These are phyloP conservation scores for Ophonus ardosiacus DNA, from an alignment of 2,888 invertebrate species.

Conservation along the genomic window DNA sequence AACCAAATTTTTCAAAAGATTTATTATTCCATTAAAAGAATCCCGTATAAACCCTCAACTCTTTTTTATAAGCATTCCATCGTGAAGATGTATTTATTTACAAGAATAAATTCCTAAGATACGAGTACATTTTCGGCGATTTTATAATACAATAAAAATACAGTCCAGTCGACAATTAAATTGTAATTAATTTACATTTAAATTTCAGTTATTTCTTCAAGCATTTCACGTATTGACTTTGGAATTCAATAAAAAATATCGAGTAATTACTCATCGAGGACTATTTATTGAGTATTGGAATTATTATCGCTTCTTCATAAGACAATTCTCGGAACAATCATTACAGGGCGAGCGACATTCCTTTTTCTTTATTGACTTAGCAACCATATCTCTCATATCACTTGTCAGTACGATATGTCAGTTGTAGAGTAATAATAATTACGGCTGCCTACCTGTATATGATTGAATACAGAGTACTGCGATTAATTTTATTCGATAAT, in stretches of 20 bases:
- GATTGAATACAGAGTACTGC: slow-evolving; percentile 8
- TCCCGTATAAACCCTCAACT: not conserved
- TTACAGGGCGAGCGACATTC: slow-evolving; percentile 11
- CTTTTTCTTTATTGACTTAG: slow-evolving; percentile 37
- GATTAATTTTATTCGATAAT: slow-evolving; percentile 36
- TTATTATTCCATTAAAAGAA: slow-evolving; percentile 41
- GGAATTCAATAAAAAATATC: slow-evolving; percentile 15
- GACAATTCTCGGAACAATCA: not conserved
- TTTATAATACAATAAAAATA: slow-evolving; percentile 13
- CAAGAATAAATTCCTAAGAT: slow-evolving; percentile 17
- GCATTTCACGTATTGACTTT: slow-evolving; percentile 43
- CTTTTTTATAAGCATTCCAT: slow-evolving; percentile 35
- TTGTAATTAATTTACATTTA: slow-evolving; percentile 60
- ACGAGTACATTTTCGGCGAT: slow-evolving; percentile 34
- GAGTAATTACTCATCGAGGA: slow-evolving; percentile 9
- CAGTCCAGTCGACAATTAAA: slow-evolving; percentile 39
- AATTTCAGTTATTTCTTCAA: slow-evolving; percentile 28
- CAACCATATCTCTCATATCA: slow-evolving; percentile 34
- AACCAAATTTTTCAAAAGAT: slow-evolving; percentile 24
- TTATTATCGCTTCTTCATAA: slow-evolving; percentile 36
- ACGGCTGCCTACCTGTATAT: slow-evolving; percentile 29
- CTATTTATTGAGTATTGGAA: slow-evolving; percentile 37
- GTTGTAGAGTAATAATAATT: slow-evolving; percentile 22
- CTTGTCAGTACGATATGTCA: slow-evolving; percentile 38
- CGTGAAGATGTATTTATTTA: slow-evolving; percentile 28